Percentiles rank a stretch among this genome's conserved stretches.
phyloP scores from a whole-genome alignment of 2,113 vertebrate genomes.

The Mastomys coucha region DNA sequence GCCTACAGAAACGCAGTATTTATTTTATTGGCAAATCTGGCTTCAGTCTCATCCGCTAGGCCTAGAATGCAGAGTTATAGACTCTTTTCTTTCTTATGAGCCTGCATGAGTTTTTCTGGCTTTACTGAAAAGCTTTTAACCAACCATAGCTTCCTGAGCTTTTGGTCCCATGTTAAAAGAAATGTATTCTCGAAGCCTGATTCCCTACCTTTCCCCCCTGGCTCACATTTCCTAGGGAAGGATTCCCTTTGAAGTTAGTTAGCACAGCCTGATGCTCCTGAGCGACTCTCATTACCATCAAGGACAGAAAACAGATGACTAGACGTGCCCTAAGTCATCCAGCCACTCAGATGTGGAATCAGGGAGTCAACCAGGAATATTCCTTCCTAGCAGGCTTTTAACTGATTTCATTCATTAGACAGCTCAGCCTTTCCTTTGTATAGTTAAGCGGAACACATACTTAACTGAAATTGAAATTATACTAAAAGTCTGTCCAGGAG shows the following conservation, averaged over 20 bases:
- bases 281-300: not conserved
- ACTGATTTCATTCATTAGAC: not conserved
- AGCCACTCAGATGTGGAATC: not conserved
- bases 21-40: not conserved
- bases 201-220: slow-evolving; percentile 14
- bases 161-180: slow-evolving; percentile 47
- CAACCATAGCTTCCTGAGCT: slow-evolving; percentile 8
- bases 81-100: slow-evolving; percentile 5
- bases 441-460: not conserved
- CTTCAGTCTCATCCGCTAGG: not conserved
- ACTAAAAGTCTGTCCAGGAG: not conserved
- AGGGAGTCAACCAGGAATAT: not conserved
- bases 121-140: not conserved
- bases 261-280: not conserved
- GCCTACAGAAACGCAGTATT: not conserved
- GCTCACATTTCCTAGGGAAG: slow-evolving; percentile 24
- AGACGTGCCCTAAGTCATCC: not conserved
- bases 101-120: slow-evolving; percentile 6
- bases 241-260: slow-evolving; percentile 14
- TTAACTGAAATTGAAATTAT: slow-evolving; percentile 7
- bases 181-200: slow-evolving; percentile 51
- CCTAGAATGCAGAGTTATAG: not conserved
- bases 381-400: slow-evolving; percentile 3
- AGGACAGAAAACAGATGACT: not conserved
- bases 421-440: not conserved